Conservation (phyloP, 2,113 vertebrate species). For the Melozone crissalis region DNA sequence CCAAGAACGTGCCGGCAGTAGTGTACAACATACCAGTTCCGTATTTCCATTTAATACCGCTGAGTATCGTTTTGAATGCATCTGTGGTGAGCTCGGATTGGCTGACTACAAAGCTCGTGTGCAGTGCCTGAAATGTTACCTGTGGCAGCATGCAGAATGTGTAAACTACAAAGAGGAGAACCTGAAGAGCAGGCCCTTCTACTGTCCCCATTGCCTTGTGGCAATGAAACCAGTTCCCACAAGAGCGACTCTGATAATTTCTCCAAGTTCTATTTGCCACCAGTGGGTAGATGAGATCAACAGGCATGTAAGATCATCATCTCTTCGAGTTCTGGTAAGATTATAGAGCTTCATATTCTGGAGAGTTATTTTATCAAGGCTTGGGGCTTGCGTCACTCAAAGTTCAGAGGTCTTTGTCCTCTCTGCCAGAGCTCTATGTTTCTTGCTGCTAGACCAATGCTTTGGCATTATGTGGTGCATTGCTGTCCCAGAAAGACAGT, state of each 20-base stretch:
- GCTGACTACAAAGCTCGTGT: constrained; percentile 91
- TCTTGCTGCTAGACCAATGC: not conserved
- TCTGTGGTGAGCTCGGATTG: constrained; percentile 91
- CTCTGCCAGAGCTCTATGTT: not conserved
- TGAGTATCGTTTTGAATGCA: constrained; percentile 93
- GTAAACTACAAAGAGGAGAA: constrained; percentile 96
- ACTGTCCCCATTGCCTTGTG: constrained; percentile 96
- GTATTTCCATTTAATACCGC: constrained; percentile 81
- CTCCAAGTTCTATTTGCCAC: constrained; percentile 96
- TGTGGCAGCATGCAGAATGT: constrained; percentile 96
- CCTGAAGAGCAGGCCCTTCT: constrained; percentile 88
- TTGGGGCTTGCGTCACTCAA: accelerated
- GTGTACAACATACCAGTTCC: constrained; percentile 14
- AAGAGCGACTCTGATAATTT: constrained; percentile 95
- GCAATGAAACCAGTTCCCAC: constrained; percentile 95
- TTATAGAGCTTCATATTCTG: not conserved
- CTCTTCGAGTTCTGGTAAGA: constrained; percentile 90
- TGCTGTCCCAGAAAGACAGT: not conserved
- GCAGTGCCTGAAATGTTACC: constrained; percentile 92
- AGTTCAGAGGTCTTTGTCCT: not conserved
- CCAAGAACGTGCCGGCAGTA: constrained; percentile 36
- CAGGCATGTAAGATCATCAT: constrained; percentile 89
- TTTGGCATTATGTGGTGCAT: not conserved
- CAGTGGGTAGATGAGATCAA: constrained; percentile 99
- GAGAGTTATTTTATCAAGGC: not conserved